Base-by-base conservation (phyloP, 1,140 invertebrate species). In the Nasonia giraulti region DNA sequence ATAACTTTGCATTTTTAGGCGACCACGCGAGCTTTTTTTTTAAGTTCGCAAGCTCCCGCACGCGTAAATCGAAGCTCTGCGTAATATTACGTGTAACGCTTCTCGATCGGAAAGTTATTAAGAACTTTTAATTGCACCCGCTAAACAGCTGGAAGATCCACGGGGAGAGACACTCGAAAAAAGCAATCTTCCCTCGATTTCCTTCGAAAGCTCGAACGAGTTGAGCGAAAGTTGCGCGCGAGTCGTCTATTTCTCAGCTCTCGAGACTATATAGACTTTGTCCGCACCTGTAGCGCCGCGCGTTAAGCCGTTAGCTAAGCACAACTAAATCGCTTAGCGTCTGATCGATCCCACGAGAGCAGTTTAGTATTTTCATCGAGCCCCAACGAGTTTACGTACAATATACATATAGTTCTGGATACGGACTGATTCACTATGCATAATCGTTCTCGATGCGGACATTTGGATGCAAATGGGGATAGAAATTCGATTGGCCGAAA, bases 301-400 rank as follows among this genome's bases (percentile, higher is more conserved):
- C n/a, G n/a, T 23, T 73, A 73, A 81, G 20, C 80, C 44, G 23
- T 81, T 81, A 81, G 73, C 80, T 81, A 50, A 73, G 80, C 66
- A 14, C 23, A 73, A 80, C 66, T 80, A 71, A 69, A 80, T 71
- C 66, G 31, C 44, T 82, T 62, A 74, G 44, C 40, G 12, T 20
- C 80, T 37, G 73, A 82, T 82, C 80, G 80, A 82, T 82, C 47
- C 69, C 27, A 17, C 76, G 11, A 17, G 40, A 37, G 27, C n/a
- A 23, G 74, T 50, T 75, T 55, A 8, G 33, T 31, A 74, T 55
- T 62, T 82, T 75, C 44, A 44, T 44, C 40, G 40, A 44, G 40
- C 40, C 40, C 40, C 1, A 44, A 1, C 40, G 40, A 44, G 7
- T 44, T 44, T 44, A 44, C 10, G 10, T 11, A 44, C 10, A 44